These are phyloP conservation scores for Hyaena hyaena DNA, from an alignment of 2,113 vertebrate species.

Conservation along the genomic window DNA sequence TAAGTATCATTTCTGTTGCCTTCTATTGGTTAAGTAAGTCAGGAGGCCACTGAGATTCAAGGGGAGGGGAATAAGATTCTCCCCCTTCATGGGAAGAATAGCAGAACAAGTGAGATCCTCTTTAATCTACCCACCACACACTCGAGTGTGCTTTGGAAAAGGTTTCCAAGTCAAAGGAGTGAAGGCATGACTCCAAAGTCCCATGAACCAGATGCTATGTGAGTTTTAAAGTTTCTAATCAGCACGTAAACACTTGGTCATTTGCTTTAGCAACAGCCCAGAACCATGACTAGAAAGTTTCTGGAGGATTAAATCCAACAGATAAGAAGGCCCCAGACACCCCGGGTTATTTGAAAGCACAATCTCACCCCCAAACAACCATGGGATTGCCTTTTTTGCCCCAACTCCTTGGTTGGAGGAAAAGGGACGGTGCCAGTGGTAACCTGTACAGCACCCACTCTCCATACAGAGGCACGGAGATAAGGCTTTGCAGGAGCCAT, in stretches of 20 bases:
- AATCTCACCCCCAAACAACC: neutral
- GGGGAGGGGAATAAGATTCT: neutral
- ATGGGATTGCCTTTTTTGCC: neutral
- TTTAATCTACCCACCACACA: neutral
- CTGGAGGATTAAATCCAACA: neutral
- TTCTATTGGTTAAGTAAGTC: neutral
- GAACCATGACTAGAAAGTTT: neutral
- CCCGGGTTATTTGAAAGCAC: neutral
- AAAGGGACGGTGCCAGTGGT: neutral
- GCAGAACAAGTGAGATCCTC: neutral
- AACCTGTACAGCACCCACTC: neutral
- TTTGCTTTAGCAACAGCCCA: neutral
- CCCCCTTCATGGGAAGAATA: neutral
- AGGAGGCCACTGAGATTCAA: neutral
- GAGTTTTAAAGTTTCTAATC: neutral
- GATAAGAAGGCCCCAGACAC: neutral
- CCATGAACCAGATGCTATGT: neutral
- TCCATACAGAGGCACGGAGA: neutral
- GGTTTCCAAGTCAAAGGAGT: neutral
- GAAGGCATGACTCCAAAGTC: neutral
- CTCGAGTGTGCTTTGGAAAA: neutral
- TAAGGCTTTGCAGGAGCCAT: neutral
- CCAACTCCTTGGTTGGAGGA: neutral
- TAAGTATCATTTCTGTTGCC: neutral
- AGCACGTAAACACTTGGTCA: neutral